Conservation (phyloP, 1,140 invertebrate species). For the Calliphora vicina region DNA sequence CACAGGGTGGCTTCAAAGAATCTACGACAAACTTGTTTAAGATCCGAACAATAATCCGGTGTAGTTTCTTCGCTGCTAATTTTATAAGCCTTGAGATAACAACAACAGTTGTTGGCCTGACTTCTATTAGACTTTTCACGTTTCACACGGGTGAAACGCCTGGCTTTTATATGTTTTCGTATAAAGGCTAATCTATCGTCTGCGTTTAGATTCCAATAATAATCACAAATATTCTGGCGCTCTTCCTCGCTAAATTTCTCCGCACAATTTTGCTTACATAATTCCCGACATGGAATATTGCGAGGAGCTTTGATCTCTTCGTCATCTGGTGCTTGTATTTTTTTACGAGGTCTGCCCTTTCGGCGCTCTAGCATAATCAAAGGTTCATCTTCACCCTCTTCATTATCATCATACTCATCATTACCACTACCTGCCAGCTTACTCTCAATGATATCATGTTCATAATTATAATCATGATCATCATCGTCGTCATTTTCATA, state of each 20-base stretch:
- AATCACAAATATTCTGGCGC: slow-evolving; percentile 21
- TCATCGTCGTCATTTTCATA: slow-evolving; percentile 17
- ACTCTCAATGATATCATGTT: background rate
- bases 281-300: background rate
- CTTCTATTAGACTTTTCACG: background rate
- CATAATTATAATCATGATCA: background rate
- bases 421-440: background rate
- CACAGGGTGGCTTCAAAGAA: slow-evolving; percentile 22
- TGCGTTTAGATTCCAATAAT: slow-evolving; percentile 24
- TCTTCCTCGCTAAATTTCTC: slow-evolving; percentile 27
- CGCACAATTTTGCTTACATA: slow-evolving; percentile 33
- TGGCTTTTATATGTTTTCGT: background rate
- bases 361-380: background rate
- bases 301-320: background rate
- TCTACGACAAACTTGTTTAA: slow-evolving; percentile 17
- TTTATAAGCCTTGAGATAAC: background rate
- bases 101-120: slow-evolving; percentile 15
- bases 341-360: background rate
- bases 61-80: background rate
- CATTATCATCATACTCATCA: background rate
- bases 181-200: slow-evolving; percentile 6
- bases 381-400: background rate
- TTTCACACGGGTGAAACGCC: background rate
- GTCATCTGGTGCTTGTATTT: background rate
- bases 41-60: background rate